Evolutionary conservation across 2,797 vertebrate species (phyloP), one percentile per base, ranked within the genome.

Genomic region (Macropodus opercularis): DNA sequence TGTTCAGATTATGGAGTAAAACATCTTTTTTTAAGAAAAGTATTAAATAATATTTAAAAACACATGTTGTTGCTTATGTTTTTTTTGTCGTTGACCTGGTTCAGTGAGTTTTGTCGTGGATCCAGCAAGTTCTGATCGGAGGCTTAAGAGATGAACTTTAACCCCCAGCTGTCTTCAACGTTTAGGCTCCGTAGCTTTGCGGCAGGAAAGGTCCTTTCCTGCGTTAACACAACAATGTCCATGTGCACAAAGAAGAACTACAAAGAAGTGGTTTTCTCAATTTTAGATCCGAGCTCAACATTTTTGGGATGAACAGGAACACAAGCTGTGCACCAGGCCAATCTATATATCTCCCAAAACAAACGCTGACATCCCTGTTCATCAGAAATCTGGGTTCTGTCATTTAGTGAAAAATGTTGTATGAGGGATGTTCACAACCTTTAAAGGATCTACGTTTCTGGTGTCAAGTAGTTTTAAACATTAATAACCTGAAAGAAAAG

Each of bases 1-100:
- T 93, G 91, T 94, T 94, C 91, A 92, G 89, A 92, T 91, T 91
- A 92, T 92, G 90, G 92, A 94, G 90, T 91, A 93, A 91, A 92
- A 83, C 90, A 78, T 75, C 56, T 77, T 91, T 93, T 91, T 93
- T 93, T 91, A 89, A 83, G 68, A 89, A 90, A 91, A 89, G 73
- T 85, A 89, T 89, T 87, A 89, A 89, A 91, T 85, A 55, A 82
- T 85, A 83, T 87, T 85, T 79, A 55, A 82, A 86, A 90, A 90
- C 14, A 6, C 31, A 47, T 12, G 9, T 21, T 13, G 6, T 9
- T 54, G 23, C 18, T 59, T 3, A 8, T 8, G 41, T 27, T 27
- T 44, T 15, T 12, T 10, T 10, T 8, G 1, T 6, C 7, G 34
- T 17, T 26, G 22, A 26, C 31, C 5, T 57, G 13, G 5, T 2